Base-by-base conservation (phyloP, 2,113 vertebrate genomes). In the Rostratula benghalensis region DNA sequence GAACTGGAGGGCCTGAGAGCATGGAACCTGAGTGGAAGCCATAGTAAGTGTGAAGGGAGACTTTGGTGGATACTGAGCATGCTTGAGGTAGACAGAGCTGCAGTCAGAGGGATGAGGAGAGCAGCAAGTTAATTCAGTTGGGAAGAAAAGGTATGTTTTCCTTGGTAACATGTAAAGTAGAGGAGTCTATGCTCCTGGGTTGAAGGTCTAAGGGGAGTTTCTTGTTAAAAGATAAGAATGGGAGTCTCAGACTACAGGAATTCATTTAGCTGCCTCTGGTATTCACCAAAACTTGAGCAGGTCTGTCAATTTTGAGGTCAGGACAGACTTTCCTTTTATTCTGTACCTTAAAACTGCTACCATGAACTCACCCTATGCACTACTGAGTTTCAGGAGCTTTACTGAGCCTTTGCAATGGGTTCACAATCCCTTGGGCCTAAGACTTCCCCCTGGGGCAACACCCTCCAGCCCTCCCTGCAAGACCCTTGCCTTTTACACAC, bases 221-320 rank as follows among this genome's bases (percentile, higher is more conserved):
- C 51, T 39, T 31, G 37, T 28, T 39, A 73, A 28, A 91, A 81
- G 35, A 30, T 37, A 87, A 59, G 18, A 78, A 73, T 3, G 11
- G 28, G 27, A 10, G 45, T 41, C 54, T 91, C 41, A 56, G 14
- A 37, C 53, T 64, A 39, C 0, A 0, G 22, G 27, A 73, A 69
- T 25, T 50, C 10, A 74, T 51, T 90, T 78, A 69, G 37, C 63
- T 53, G 18, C n/a, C 51, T 57, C 46, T 6, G 5, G 20, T 57
- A 74, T 90, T 87, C 43, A 87, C 39, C 39, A 64, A 89, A 93
- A 75, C 24, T 75, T 31, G 74, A 89, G 35, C 25, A 83, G 39
- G 33, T 63, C 54, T 61, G 37, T 13, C 68, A 21, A 23, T 48
- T 65, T 13, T 53, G 35, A 87, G n/a, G 17, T 21, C 45, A 86